These are phyloP conservation scores for Caenorhabditis sinica DNA, from an alignment of 2,888 invertebrate species.

Conservation along the genomic window DNA sequence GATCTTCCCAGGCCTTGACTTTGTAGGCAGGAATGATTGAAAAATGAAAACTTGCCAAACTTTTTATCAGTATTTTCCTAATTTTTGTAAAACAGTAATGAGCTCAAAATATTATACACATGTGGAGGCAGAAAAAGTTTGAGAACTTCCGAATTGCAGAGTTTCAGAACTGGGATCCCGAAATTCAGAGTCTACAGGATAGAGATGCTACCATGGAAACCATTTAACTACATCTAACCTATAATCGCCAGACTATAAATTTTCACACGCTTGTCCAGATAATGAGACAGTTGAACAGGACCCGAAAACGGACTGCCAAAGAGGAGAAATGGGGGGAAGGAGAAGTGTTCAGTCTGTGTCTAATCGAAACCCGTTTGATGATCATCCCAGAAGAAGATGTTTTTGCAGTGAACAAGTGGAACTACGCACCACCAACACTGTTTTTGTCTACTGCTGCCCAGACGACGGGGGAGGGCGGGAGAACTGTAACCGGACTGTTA, in stretches of 20 bases:
- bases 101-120: no score
- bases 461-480: neutral
- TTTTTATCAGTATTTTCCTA: no score
- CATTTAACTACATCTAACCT: no score
- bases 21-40: no score
- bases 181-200: no score
- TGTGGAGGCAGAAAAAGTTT: no score
- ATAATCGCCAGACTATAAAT: neutral
- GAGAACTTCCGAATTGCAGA: no score
- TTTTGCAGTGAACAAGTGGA: constrained; percentile 49
- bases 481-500: neutral
- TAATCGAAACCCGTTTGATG: constrained; percentile 60
- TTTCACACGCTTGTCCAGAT: neutral
- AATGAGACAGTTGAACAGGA: constrained; percentile 1
- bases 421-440: constrained; percentile 30
- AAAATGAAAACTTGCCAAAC: neutral
- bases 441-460: neutral
- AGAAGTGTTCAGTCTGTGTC: constrained; percentile 32
- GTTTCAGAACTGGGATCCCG: no score
- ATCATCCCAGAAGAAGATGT: constrained; percentile 33
- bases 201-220: neutral
- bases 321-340: neutral
- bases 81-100: no score
- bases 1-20: neutral
- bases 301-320: neutral